A percentile compares a stretch with the other conserved stretches of the same genome.
phyloP scores from a whole-genome alignment of 2,888 invertebrate species.

The Aquatica leii region DNA sequence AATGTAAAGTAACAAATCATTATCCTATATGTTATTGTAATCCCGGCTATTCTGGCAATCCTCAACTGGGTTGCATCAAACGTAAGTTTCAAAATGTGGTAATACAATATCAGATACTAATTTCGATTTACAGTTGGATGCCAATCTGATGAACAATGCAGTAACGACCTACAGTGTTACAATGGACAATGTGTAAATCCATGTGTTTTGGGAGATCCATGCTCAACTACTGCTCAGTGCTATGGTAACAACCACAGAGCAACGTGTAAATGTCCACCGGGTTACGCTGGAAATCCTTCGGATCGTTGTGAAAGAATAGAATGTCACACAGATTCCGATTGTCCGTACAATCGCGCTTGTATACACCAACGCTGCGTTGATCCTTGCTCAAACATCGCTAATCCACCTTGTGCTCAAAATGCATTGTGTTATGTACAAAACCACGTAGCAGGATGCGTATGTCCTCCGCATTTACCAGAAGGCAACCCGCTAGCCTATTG shows the following conservation, averaged over 20 bases:
- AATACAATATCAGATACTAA: constrained; percentile 22
- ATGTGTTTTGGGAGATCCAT: constrained; percentile 80
- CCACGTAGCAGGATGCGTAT: constrained; percentile 83
- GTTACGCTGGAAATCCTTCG: constrained; percentile 83
- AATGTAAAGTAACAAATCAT: constrained; percentile 83
- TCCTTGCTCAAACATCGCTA: constrained; percentile 74
- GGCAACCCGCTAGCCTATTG: constrained; percentile 86
- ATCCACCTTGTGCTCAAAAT: constrained; percentile 82
- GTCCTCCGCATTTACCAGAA: constrained; percentile 79
- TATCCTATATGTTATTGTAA: constrained; percentile 86
- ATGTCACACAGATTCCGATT: constrained; percentile 82
- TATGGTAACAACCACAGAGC: constrained; percentile 82
- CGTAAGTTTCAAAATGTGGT: constrained; percentile 63
- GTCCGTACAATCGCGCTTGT: constrained; percentile 78
- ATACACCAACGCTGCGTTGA: constrained; percentile 77
- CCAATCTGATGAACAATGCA: constrained; percentile 82
- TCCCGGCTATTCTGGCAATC: constrained; percentile 85
- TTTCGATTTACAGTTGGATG: constrained; percentile 80
- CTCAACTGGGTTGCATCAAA: constrained; percentile 81
- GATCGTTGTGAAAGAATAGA: constrained; percentile 79
- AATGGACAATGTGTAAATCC: constrained; percentile 85
- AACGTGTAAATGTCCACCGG: constrained; percentile 79
- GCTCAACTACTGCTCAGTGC: constrained; percentile 85
- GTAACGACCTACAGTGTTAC: constrained; percentile 81
- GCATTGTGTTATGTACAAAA: constrained; percentile 83